These are phyloP conservation scores for Aselliscus stoliczkanus DNA, from an alignment of 2,797 vertebrate species.

Conservation along the genomic window DNA sequence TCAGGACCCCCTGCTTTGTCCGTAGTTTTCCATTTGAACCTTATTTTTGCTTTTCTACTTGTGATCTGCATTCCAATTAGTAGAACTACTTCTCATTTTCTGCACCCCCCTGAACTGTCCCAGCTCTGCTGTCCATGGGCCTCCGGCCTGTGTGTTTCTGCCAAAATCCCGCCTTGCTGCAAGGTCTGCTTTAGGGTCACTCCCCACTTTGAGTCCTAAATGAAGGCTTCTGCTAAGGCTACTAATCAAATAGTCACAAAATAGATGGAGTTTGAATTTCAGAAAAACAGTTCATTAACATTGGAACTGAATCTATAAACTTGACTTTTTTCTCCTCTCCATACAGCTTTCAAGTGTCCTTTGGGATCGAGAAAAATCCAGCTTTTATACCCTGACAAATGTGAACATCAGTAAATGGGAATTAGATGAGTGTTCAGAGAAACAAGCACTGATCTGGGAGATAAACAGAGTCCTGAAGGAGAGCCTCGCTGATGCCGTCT, in stretches of 20 bases:
- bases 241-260: neutral
- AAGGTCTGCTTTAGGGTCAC: neutral
- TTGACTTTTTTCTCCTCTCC: slow-evolving; percentile 9
- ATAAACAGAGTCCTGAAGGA: slow-evolving; percentile 85
- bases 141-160: neutral
- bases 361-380: slow-evolving; percentile 84
- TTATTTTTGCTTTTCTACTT: neutral
- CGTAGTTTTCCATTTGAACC: neutral
- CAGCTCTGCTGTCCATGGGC: neutral
- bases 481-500: slow-evolving; percentile 91
- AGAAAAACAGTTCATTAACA: neutral
- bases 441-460: slow-evolving; percentile 91
- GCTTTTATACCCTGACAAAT: slow-evolving; percentile 90
- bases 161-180: neutral
- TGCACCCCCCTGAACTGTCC: neutral
- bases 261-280: neutral
- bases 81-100: neutral
- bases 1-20: neutral
- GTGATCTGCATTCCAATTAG: neutral
- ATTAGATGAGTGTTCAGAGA: slow-evolving; percentile 88
- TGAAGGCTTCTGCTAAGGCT: neutral
- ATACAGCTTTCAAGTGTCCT: slow-evolving; percentile 90
- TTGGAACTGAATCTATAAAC: neutral
- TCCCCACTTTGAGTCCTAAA: neutral
- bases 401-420: slow-evolving; percentile 92